Percentiles rank a stretch among this genome's conserved stretches.
Conservation (phyloP, 2,888 invertebrate species). For the Automeris io region DNA sequence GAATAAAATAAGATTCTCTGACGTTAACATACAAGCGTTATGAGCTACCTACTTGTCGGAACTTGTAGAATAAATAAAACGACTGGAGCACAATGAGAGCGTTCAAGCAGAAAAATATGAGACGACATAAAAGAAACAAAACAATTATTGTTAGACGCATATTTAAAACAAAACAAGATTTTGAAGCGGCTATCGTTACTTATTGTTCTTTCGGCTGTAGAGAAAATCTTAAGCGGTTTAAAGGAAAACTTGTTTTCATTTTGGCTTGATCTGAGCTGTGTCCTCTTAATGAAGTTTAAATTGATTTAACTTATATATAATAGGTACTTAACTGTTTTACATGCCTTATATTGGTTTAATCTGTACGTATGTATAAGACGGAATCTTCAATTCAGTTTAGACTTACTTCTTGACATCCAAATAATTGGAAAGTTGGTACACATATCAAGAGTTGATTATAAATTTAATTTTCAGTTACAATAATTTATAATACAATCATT, state of each 20-base stretch:
- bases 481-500: too few relatives aligned
- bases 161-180: conserved; percentile 1
- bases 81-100: neutral
- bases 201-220: conserved; percentile 5
- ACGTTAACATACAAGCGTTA: neutral
- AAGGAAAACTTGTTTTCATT: neutral
- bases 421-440: too few relatives aligned
- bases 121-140: neutral
- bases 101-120: neutral
- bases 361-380: too few relatives aligned
- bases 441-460: too few relatives aligned
- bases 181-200: neutral
- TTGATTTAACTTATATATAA: too few relatives aligned
- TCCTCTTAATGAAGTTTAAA: neutral
- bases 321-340: too few relatives aligned
- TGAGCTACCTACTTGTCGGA: neutral
- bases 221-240: neutral
- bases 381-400: too few relatives aligned
- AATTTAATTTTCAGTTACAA: too few relatives aligned
- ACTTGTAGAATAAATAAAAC: conserved; percentile 1
- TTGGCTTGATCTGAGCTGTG: neutral
- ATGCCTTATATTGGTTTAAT: too few relatives aligned
- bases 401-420: too few relatives aligned
- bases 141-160: neutral
- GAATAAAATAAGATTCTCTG: neutral